These are phyloP conservation scores for Saimiri boliviensis DNA, from an alignment of 2,113 vertebrate genomes.

Conservation along the genomic window DNA sequence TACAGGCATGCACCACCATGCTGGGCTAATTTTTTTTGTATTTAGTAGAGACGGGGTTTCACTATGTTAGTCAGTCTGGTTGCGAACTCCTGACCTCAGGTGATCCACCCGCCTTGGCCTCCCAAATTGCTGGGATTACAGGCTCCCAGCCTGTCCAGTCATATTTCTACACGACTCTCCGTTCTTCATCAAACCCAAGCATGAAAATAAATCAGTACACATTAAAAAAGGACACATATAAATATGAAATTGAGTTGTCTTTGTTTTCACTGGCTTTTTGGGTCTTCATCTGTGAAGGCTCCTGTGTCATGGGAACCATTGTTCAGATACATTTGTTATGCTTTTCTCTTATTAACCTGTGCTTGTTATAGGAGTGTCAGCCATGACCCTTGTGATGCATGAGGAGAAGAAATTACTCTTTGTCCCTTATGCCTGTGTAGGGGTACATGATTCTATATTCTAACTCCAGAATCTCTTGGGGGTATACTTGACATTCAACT, in stretches of 20 bases:
- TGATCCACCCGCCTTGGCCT: no score
- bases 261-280: not conserved
- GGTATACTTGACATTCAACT: not conserved
- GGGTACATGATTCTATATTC: not conserved
- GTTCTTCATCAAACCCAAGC: not conserved
- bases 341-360: not conserved
- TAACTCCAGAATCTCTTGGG: not conserved
- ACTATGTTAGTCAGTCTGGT: no score
- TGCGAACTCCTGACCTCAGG: no score
- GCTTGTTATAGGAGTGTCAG: not conserved
- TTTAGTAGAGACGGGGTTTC: no score
- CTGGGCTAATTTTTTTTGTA: no score
- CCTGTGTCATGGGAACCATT: not conserved
- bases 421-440: not conserved
- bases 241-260: no score
- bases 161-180: not conserved
- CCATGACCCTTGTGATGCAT: not conserved
- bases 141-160: not conserved
- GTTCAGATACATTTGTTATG: not conserved
- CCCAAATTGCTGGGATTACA: no score
- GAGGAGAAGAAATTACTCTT: not conserved
- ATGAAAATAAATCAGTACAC: not conserved
- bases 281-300: not conserved
- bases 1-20: no score
- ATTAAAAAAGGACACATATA: no score